Evolutionary conservation across 2,113 vertebrate genomes (phyloP), one percentile per base, ranked within the genome.

Genomic region (Lampris incognitus): DNA sequence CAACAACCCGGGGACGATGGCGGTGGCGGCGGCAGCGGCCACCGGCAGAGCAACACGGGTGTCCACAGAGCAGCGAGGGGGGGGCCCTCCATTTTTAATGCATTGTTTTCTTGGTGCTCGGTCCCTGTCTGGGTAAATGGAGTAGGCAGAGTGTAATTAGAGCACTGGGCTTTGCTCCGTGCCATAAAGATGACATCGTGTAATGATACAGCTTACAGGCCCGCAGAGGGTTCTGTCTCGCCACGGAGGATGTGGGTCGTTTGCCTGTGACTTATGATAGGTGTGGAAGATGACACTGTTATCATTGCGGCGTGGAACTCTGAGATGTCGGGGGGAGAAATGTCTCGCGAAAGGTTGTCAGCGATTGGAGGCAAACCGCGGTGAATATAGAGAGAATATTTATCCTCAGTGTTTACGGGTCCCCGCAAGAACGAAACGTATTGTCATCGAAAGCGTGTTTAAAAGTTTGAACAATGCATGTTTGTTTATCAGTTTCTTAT

Each of bases 191-290:
- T 91, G 91, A 91, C 90, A 91, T 82, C 89, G 85, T 86, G 91
- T 91, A 93, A 92, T 87, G 89, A 91, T 88, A 91, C 91, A 88
- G 88, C 92, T 93, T 91, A 92, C 89, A 90, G 92, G 86, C 87
- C 90, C 88, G 44, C 82, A 67, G 89, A 92, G 89, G 88, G 66
- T 89, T 86, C 79, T 79, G 89, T 86, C 90, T 90, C 74, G 66
- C 71, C 39, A 74, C 71, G 62, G 87, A 87, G 81, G 89, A 87
- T 90, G 87, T 82, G 72, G 85, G 85, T 91, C 79, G 84, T 91
- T 89, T 88, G 87, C 87, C 86, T 57, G 76, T 91, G 92, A 92
- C 88, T 92, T 91, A 91, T 86, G 90, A 92, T 86, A 84, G 87
- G 87, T 90, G 88, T 74, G 79, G 76, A 78, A 69, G 90, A 85